A percentile compares a stretch with the other conserved stretches of the same genome.
Conservation (phyloP, 2,888 invertebrate genomes). For the Schizotus pectinicornis region DNA sequence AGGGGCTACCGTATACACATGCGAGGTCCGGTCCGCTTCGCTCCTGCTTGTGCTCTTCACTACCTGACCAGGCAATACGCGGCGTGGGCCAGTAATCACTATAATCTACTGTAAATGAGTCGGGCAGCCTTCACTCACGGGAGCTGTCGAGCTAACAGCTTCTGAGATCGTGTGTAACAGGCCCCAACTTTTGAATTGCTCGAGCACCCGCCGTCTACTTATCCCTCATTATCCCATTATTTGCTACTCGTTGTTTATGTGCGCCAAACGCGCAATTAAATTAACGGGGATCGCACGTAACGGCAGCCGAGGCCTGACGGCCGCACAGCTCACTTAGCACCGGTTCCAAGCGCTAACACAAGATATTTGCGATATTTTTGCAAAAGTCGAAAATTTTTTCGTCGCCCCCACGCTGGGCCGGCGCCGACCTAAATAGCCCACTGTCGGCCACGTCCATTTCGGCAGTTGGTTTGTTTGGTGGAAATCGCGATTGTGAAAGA, state of each 20-base stretch:
- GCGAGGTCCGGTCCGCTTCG: neutral
- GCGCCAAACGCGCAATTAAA: constrained; percentile 25
- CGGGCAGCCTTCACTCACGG: constrained; percentile 49
- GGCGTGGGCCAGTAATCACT: constrained; percentile 53
- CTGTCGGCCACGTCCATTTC: no score
- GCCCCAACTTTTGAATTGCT: constrained; percentile 25
- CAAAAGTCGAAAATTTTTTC: no score
- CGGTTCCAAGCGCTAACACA: no score
- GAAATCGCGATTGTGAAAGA: no score
- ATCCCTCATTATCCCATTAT: constrained; percentile 30
- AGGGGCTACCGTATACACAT: constrained; percentile 30
- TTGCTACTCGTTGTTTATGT: constrained; percentile 31
- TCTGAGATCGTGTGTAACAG: constrained; percentile 23
- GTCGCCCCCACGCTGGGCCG: no score
- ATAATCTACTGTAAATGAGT: constrained; percentile 53
- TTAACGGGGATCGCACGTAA: neutral
- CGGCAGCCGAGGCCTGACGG: no score
- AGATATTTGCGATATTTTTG: no score
- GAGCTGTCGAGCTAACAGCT: constrained; percentile 39
- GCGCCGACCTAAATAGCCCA: no score
- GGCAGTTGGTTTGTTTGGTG: no score
- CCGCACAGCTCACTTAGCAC: no score
- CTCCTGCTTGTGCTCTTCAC: constrained; percentile 13
- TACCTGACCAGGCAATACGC: constrained; percentile 38
- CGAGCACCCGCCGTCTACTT: constrained; percentile 28